Conservation (phyloP, 1,140 invertebrate genomes). For the Paraescarpia echinospica region DNA sequence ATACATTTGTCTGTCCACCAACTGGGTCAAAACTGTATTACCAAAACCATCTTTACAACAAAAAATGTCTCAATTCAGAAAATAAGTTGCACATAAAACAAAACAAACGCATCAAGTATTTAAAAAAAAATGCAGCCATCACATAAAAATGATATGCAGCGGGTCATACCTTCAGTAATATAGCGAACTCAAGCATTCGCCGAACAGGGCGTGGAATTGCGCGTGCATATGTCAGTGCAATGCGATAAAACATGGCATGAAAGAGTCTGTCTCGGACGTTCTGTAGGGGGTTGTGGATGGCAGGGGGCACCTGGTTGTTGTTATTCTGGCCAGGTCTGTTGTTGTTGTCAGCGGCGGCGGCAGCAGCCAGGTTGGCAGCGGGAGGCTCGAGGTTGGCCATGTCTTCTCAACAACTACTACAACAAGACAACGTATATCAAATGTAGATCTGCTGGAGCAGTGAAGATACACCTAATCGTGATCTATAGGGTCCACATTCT, state of each 20-base stretch:
- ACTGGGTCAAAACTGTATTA: too few relatives aligned
- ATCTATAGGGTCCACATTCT: too few relatives aligned
- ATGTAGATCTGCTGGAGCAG: neutral
- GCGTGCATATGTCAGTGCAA: slow-evolving; percentile 85
- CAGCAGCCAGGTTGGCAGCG: slow-evolving; percentile 45
- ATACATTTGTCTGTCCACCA: too few relatives aligned
- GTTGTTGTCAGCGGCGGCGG: slow-evolving; percentile 48
- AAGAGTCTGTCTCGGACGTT: slow-evolving; percentile 88
- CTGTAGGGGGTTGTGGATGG: slow-evolving; percentile 62
- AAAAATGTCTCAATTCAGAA: too few relatives aligned
- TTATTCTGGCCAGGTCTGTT: slow-evolving; percentile 41
- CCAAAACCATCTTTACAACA: too few relatives aligned
- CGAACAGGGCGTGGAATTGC: slow-evolving; percentile 83
- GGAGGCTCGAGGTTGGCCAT: slow-evolving; percentile 10
- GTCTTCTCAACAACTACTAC: neutral
- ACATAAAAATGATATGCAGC: neutral
- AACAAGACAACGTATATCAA: neutral
- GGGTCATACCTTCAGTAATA: slow-evolving; percentile 76
- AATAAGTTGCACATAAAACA: neutral
- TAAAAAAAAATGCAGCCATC: neutral
- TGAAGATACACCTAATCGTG: too few relatives aligned
- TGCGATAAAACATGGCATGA: slow-evolving; percentile 90
- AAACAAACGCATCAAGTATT: neutral
- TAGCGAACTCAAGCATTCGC: slow-evolving; percentile 85
- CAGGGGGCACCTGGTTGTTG: slow-evolving; percentile 63